A percentile compares a stretch with the other conserved stretches of the same genome.
Evolutionary conservation across 37 sponge, comb jelly and placozoan species (phyloP).

Genomic region (Ianthella basta): DNA sequence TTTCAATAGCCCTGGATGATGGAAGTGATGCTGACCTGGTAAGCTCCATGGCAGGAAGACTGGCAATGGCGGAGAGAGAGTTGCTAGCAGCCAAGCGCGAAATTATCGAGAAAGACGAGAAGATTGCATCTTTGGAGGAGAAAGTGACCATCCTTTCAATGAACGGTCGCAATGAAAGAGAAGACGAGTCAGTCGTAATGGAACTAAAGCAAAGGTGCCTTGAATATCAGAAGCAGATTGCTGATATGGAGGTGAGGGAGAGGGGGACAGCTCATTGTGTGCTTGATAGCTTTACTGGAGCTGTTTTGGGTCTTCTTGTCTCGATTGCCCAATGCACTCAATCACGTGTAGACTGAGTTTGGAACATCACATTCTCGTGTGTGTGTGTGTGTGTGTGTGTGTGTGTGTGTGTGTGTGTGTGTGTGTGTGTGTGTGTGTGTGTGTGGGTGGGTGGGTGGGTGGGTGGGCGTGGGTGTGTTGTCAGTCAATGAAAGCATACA

Average conservation of each 20-base stretch:
- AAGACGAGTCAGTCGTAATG: neutral
- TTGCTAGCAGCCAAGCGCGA: slow-evolving; percentile 67
- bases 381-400: too few species aligned
- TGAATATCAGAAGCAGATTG: slow-evolving; percentile 71
- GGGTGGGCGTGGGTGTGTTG: too few species aligned
- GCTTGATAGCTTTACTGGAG: too few species aligned
- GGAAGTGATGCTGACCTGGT: slow-evolving; percentile 64
- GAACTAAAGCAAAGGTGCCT: slow-evolving; percentile 49
- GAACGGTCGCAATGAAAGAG: neutral
- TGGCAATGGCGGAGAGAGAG: slow-evolving; percentile 70
- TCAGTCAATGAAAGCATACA: too few species aligned
- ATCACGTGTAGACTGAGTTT: too few species aligned
- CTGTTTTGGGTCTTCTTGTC: too few species aligned
- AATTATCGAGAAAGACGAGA: slow-evolving; percentile 63
- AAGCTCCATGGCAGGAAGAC: slow-evolving; percentile 68
- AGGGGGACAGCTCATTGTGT: neutral
- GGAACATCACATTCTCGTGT: too few species aligned
- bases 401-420: too few species aligned
- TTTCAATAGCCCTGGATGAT: too few species aligned
- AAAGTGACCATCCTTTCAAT: slow-evolving; percentile 37
- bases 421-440: too few species aligned
- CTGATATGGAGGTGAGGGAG: slow-evolving; percentile 85
- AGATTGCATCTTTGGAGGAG: slow-evolving; percentile 50
- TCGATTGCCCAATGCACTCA: too few species aligned
- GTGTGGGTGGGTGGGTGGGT: too few species aligned